A percentile compares a stretch with the other conserved stretches of the same genome.
These are phyloP conservation scores for Xenops minutus DNA, from an alignment of 2,797 vertebrate genomes.

Conservation along the genomic window DNA sequence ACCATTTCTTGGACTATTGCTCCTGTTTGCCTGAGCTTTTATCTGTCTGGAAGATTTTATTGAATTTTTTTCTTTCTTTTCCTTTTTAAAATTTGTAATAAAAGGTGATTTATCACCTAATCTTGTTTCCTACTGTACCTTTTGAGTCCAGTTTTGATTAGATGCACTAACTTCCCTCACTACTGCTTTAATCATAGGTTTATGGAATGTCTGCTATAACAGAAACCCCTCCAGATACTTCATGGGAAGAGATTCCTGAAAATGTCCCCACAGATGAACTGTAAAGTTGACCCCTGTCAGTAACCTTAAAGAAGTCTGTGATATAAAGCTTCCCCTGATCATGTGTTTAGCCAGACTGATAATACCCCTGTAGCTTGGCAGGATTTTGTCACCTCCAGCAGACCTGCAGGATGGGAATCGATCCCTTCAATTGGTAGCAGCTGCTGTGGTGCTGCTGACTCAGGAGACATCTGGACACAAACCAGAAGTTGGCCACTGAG, in stretches of 20 bases:
- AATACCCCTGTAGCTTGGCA: not conserved
- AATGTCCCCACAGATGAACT: not conserved
- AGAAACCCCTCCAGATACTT: not conserved
- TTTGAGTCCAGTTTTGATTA: not conserved
- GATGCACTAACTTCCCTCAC: not conserved
- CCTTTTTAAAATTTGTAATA: not conserved
- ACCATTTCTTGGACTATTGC: not conserved
- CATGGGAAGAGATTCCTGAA: not conserved
- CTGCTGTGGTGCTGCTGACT: not conserved
- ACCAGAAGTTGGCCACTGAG: not conserved
- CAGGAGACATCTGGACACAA: not conserved
- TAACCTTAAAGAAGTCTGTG: not conserved
- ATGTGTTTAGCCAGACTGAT: not conserved
- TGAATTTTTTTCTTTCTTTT: not conserved
- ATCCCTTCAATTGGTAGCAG: not conserved
- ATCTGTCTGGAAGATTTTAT: not conserved
- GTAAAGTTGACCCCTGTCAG: not conserved
- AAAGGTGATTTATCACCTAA: not conserved
- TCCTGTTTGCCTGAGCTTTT: not conserved
- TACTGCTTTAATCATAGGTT: not conserved
- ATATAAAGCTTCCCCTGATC: not conserved
- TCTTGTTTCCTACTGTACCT: not conserved
- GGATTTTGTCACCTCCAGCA: not conserved
- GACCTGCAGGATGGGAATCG: not conserved
- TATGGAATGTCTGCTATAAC: not conserved